Conservation (phyloP, 2,113 vertebrate species). For the Capreolus pygargus region DNA sequence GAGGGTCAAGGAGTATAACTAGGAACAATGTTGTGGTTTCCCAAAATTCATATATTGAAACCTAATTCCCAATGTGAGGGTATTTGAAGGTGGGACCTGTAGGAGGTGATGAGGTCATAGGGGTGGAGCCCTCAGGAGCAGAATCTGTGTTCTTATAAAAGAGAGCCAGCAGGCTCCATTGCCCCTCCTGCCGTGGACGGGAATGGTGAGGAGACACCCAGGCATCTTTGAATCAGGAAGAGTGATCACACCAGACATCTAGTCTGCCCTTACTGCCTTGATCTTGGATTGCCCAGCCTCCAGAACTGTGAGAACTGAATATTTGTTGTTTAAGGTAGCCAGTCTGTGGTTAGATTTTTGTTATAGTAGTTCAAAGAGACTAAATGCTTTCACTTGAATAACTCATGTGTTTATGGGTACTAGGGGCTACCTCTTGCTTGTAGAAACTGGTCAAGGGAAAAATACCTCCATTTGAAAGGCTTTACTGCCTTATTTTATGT, state of each 20-base stretch:
- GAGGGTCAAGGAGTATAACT: background rate
- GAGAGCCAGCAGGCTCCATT: accelerated
- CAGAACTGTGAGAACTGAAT: background rate
- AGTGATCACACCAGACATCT: background rate
- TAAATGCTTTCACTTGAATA: background rate
- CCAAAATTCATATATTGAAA: background rate
- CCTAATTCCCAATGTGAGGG: background rate
- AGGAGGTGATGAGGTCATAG: background rate
- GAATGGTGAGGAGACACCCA: background rate
- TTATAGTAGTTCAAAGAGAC: background rate
- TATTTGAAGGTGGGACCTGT: background rate
- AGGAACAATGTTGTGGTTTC: background rate
- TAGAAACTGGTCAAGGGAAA: background rate
- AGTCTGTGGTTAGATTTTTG: background rate
- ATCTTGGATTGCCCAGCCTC: background rate
- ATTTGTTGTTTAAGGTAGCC: background rate
- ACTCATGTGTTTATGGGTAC: background rate
- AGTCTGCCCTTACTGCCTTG: background rate
- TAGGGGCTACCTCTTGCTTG: background rate
- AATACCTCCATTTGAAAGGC: background rate
- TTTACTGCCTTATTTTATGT: background rate
- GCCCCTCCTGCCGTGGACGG: background rate
- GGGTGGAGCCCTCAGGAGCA: background rate
- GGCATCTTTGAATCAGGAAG: background rate
- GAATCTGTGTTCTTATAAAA: background rate